Conservation (phyloP, 1,140 invertebrate genomes). For the Zaprionus kolodkinae region DNA sequence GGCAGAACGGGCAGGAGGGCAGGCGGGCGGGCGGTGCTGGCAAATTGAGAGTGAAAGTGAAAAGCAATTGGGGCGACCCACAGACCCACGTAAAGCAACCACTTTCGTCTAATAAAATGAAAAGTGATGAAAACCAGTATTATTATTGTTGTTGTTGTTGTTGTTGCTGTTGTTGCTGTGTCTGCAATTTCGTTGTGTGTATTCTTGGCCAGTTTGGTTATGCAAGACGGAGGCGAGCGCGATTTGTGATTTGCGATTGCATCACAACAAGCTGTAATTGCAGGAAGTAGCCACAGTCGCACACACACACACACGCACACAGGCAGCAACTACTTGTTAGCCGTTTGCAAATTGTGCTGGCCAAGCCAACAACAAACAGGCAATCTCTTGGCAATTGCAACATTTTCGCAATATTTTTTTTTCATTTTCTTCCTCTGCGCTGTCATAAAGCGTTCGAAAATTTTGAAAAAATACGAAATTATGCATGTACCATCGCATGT, state of each 20-base stretch:
- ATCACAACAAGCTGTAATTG: conserved; percentile 69
- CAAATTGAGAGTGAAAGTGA: conserved; percentile 71
- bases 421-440: conserved; percentile 19
- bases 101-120: conserved; percentile 26
- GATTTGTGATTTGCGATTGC: conserved; percentile 52
- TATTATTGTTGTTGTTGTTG: conserved; percentile 21
- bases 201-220: conserved; percentile 80
- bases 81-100: conserved; percentile 35
- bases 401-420: conserved; percentile 43
- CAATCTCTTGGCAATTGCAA: conserved; percentile 35
- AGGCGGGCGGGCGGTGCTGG: not conserved
- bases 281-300: conserved; percentile 57
- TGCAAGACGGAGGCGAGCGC: conserved; percentile 50
- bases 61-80: conserved; percentile 47
- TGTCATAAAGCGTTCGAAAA: conserved; percentile 40
- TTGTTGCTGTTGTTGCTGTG: conserved; percentile 17
- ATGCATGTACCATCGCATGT: not conserved
- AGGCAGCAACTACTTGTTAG: conserved; percentile 8
- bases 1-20: conserved; percentile 9
- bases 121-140: conserved; percentile 61
- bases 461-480: conserved; percentile 15
- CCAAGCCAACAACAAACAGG: conserved; percentile 10
- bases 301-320: conserved; percentile 30
- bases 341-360: conserved; percentile 26
- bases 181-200: conserved; percentile 42